These are phyloP conservation scores for Anas platyrhynchos DNA, from an alignment of 2,113 vertebrate species.

Conservation along the genomic window DNA sequence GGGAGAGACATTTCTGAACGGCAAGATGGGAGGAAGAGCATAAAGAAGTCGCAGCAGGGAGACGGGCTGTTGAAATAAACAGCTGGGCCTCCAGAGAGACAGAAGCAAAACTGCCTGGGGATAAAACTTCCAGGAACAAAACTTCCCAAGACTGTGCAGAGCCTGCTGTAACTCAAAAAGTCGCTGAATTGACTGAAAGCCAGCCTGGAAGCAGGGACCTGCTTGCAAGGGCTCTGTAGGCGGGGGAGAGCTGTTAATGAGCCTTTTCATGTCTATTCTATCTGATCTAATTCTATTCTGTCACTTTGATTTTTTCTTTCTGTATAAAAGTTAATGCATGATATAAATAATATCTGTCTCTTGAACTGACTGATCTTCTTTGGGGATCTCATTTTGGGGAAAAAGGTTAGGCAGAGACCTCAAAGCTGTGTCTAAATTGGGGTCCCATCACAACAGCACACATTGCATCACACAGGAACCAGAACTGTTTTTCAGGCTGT, in stretches of 20 bases:
- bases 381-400: conserved; percentile 25
- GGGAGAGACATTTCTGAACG: neutral
- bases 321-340: conserved; percentile 31
- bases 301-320: conserved; percentile 62
- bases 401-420: neutral
- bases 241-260: conserved; percentile 58
- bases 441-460: neutral
- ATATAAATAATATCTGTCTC: conserved; percentile 53
- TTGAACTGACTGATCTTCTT: conserved; percentile 32
- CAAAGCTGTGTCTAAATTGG: conserved; percentile 40
- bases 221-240: conserved; percentile 35
- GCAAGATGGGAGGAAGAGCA: neutral
- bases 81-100: neutral
- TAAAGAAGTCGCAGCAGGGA: neutral
- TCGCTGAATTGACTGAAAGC: neutral
- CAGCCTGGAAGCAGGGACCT: neutral
- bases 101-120: neutral
- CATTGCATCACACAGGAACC: rapidly evolving
- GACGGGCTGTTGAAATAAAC: neutral
- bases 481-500: neutral
- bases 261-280: conserved; percentile 62
- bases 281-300: conserved; percentile 68
- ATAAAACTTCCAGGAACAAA: neutral
- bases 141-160: neutral
- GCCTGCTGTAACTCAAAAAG: neutral